Evolutionary conservation across 2,113 vertebrate species (phyloP).

Genomic region (Python bivittatus): DNA sequence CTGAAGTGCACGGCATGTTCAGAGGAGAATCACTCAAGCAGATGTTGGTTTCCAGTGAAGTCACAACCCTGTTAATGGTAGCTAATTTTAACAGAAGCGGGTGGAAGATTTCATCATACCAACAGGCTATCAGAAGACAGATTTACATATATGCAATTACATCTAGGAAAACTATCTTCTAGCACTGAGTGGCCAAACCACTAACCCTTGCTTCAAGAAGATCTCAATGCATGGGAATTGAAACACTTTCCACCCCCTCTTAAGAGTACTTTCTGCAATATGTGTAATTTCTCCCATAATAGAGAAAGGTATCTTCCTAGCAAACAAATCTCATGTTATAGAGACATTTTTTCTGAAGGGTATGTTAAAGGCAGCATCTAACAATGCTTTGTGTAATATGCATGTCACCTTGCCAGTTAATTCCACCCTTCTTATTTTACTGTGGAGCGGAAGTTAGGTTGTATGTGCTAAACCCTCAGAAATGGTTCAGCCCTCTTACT

Average conservation of each 20-base stretch:
- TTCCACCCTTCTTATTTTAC: neutral
- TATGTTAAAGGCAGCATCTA: neutral
- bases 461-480: neutral
- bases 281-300: neutral
- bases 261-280: neutral
- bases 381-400: neutral
- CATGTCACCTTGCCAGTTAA: neutral
- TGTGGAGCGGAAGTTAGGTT: neutral
- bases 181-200: neutral
- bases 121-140: neutral
- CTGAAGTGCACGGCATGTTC: slow-evolving; percentile 6
- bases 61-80: neutral
- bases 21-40: slow-evolving; percentile 2
- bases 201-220: too few species aligned
- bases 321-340: neutral
- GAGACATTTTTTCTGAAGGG: slow-evolving; percentile 5
- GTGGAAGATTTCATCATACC: neutral
- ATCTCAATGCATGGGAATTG: too few species aligned
- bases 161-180: too few species aligned
- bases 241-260: neutral
- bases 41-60: neutral
- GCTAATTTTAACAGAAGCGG: slow-evolving; percentile 13
- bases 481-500: slow-evolving; percentile 33
- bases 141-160: slow-evolving; percentile 3
- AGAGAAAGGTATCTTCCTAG: neutral